Conservation (phyloP, 2,888 invertebrate species). For the Mesorhabditis spiculigera region DNA sequence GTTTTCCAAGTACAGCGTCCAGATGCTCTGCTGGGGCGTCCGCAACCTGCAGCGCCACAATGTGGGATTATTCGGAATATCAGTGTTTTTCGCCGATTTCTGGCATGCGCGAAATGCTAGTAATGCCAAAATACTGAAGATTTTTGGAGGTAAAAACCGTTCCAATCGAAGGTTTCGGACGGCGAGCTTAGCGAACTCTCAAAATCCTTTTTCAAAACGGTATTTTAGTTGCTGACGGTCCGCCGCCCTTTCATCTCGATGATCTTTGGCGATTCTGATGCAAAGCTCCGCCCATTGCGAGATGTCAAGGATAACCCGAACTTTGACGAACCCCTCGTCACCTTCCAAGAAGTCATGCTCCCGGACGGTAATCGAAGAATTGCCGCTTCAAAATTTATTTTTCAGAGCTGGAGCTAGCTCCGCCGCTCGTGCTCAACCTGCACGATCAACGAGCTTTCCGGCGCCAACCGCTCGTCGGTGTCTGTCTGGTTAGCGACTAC, state of each 20-base stretch:
- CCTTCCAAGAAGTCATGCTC: conserved; percentile 71
- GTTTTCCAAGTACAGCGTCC: conserved; percentile 43
- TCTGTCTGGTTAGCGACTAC: conserved; percentile 49
- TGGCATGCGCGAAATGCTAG: too few relatives aligned
- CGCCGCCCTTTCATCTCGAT: conserved; percentile 84
- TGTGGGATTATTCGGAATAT: conserved; percentile 12
- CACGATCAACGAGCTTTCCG: conserved; percentile 64
- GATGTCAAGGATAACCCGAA: conserved; percentile 84
- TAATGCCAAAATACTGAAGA: too few relatives aligned
- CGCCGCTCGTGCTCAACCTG: conserved; percentile 64
- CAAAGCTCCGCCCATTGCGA: conserved; percentile 78
- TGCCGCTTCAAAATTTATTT: conserved; percentile 12
- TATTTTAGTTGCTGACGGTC: conserved; percentile 67
- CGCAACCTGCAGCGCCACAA: conserved; percentile 68
- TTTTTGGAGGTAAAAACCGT: too few relatives aligned
- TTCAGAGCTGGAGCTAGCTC: conserved; percentile 62
- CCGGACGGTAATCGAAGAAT: background rate
- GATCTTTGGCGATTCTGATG: conserved; percentile 81
- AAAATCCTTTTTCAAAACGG: background rate
- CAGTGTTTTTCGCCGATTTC: background rate
- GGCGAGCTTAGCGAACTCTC: too few relatives aligned
- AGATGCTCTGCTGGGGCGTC: conserved; percentile 81
- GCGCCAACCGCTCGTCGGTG: conserved; percentile 60
- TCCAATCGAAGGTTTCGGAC: too few relatives aligned
- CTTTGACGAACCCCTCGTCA: conserved; percentile 78